These are phyloP conservation scores for Steromphala cineraria DNA, from an alignment of 2,888 invertebrate genomes.

Conservation along the genomic window DNA sequence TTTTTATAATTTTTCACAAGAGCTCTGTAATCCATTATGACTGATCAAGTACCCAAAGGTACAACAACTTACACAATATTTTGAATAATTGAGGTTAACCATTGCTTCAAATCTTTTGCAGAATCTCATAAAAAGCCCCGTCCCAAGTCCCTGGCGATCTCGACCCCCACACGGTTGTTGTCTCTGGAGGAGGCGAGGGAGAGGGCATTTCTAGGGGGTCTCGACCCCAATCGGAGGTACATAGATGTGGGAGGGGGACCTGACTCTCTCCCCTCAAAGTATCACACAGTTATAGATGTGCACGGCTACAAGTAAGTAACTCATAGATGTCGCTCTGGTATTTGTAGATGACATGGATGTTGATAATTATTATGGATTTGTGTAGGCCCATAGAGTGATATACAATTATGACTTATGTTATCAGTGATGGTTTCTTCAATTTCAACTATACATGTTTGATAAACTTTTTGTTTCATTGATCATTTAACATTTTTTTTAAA, in stretches of 20 bases:
- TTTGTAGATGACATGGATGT: too few species aligned
- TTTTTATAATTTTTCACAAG: too few species aligned
- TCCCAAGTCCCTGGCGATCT: conserved; percentile 93
- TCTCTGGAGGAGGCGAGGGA: conserved; percentile 91
- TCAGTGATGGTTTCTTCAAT: too few species aligned
- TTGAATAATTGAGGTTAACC: background rate
- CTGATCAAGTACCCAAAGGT: too few species aligned
- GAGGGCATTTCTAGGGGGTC: conserved; percentile 78
- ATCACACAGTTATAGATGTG: conserved; percentile 94
- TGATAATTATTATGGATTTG: too few species aligned
- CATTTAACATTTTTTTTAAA: too few species aligned
- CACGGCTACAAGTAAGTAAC: conserved; percentile 77
- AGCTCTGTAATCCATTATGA: too few species aligned
- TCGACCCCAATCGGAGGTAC: conserved; percentile 66
- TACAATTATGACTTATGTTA: too few species aligned
- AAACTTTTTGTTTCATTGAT: too few species aligned
- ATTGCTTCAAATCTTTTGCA: conserved; percentile 31
- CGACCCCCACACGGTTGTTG: conserved; percentile 91
- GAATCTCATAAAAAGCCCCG: conserved; percentile 77
- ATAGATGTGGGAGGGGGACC: conserved; percentile 81
- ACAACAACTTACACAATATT: background rate
- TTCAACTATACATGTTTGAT: too few species aligned
- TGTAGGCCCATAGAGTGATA: too few species aligned
- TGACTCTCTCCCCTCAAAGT: conserved; percentile 84
- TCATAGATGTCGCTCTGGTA: too few species aligned